Base-by-base conservation (phyloP, 2,113 vertebrate genomes). In the Helogale parvula region DNA sequence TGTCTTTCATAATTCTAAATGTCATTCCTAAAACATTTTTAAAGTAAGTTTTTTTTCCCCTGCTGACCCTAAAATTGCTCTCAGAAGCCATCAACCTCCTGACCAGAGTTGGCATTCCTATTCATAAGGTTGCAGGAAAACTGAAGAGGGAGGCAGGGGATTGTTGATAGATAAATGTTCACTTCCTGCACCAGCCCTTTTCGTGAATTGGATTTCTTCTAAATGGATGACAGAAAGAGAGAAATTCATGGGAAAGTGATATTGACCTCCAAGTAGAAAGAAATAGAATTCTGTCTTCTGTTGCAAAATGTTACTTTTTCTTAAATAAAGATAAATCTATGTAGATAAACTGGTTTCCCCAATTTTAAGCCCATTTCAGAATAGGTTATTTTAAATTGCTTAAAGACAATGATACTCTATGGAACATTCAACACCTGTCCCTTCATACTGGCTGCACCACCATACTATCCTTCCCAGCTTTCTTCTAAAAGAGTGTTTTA, bases 371-470 rank as follows among this genome's bases (percentile, higher is more conserved):
- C 6, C 63, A 93, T 72, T 74, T 3, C 79, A 94, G 68, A 92
- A 86, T 35, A 29, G n/a, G 12, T 25, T 47, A 57, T 85, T 96
- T 69, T 81, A 96, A 96, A 95, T 86, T 92, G 97, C 80, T 96
- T 65, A 96, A 93, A 72, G 9, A 79, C 1, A 54, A 8, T 54
- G 98, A 50, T 81, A 80, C 25, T 89, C 35, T 76, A 69, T 76
- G 4, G 13, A 77, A 89, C 92, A 98, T 94, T 98, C 72, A 97
- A 84, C 33, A 90, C 5, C 12, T 92, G 35, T 69, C 77, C 31
- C 52, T 88, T 35, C 31, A 2, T 68, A 21, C 63, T 87, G 31
- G 27, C 31, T 29, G n/a, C 35, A 69, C 16, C 57, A 23, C 23
- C 7, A 54, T 50, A 5, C 52, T 29, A 11, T 72, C 0, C 33